Conservation (phyloP, 2,797 vertebrate genomes). For the Siniperca obscura region DNA sequence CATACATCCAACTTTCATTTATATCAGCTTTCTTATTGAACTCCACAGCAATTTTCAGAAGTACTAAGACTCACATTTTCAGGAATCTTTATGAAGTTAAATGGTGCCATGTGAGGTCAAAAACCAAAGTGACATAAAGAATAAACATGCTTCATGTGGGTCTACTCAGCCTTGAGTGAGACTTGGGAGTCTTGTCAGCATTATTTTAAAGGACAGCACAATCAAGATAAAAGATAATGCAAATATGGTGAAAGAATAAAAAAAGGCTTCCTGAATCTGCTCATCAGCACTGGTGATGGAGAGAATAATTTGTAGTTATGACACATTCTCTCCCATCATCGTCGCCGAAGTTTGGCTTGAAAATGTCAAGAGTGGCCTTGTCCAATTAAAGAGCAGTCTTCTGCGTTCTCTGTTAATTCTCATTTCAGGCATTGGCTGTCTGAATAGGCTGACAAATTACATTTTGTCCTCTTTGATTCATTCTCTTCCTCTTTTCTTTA, state of each 20-base stretch:
- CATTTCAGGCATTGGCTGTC: constrained; percentile 76
- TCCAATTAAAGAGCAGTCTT: constrained; percentile 82
- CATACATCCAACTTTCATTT: not conserved
- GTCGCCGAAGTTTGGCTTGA: constrained; percentile 72
- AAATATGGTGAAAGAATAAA: constrained; percentile 37
- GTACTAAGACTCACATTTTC: not conserved
- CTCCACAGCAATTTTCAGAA: not conserved
- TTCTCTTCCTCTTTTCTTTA: constrained; percentile 65
- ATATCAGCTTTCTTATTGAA: not conserved
- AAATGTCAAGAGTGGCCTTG: constrained; percentile 80
- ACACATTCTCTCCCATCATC: constrained; percentile 70
- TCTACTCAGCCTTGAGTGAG: not conserved
- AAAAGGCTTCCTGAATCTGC: constrained; percentile 47
- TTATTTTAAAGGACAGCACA: constrained; percentile 27
- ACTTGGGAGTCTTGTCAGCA: constrained; percentile 16
- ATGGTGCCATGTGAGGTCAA: constrained; percentile 20
- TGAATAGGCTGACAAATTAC: constrained; percentile 83
- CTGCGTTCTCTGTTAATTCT: constrained; percentile 75
- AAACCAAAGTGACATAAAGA: constrained; percentile 8
- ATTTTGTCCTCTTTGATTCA: constrained; percentile 82
- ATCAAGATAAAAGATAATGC: constrained; percentile 42
- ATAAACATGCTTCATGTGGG: not conserved
- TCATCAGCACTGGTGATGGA: constrained; percentile 51
- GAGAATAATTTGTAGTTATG: constrained; percentile 75
- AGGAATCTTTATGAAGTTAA: constrained; percentile 2